These are phyloP conservation scores for Epiblema foenella DNA, from an alignment of 2,888 invertebrate genomes.

Conservation along the genomic window DNA sequence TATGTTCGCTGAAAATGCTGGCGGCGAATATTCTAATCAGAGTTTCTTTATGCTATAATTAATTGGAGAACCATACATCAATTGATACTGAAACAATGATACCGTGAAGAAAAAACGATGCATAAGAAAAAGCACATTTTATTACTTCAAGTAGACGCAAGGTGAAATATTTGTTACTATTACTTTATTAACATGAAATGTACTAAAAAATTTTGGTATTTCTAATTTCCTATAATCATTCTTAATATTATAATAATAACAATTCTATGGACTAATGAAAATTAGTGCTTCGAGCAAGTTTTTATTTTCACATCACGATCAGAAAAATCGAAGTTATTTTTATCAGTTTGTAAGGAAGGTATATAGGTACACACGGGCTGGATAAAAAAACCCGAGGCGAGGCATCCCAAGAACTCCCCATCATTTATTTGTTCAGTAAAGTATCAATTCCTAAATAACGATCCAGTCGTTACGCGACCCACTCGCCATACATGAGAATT, in stretches of 20 bases:
- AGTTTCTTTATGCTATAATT: slow-evolving; percentile 19
- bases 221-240: too few species aligned
- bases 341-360: too few species aligned
- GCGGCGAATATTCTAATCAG: slow-evolving; percentile 38
- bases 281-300: not conserved
- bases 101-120: not conserved
- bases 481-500: not conserved
- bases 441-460: slow-evolving; percentile 7
- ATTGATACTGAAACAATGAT: not conserved
- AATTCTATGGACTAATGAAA: too few species aligned
- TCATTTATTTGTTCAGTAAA: not conserved
- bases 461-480: not conserved
- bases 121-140: not conserved
- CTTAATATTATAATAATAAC: too few species aligned
- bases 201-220: too few species aligned
- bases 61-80: not conserved
- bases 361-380: not conserved
- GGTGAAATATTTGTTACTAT: too few species aligned
- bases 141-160: too few species aligned
- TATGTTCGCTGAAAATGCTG: not conserved
- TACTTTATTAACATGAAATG: too few species aligned
- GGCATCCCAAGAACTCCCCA: too few species aligned
- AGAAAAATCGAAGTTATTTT: not conserved
- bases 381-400: not conserved
- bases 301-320: not conserved